Evolutionary conservation across 2,888 invertebrate genomes (phyloP).

Genomic region (Nymphalis c-album): DNA sequence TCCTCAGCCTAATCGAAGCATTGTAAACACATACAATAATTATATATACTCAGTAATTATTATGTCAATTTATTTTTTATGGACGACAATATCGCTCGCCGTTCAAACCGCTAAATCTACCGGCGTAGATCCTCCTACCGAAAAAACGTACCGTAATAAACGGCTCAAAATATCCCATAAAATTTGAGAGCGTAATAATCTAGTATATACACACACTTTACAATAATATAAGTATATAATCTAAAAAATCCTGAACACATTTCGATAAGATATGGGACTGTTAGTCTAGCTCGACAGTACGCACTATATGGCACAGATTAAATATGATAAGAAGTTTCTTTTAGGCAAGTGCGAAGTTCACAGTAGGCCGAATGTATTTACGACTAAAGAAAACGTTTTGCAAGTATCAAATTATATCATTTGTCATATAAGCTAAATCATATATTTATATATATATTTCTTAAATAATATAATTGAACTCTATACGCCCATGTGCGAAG

Average conservation of each 20-base stretch:
- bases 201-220: constrained; percentile 66
- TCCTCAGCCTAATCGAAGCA: constrained; percentile 10
- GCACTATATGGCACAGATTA: constrained; percentile 62
- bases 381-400: constrained; percentile 12
- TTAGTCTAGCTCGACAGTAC: constrained; percentile 28
- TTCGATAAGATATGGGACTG: constrained; percentile 74
- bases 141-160: constrained; percentile 23
- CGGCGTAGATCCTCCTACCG: constrained; percentile 10
- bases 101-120: constrained; percentile 24
- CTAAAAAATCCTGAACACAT: constrained; percentile 78
- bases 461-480: constrained; percentile 10
- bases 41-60: constrained; percentile 6
- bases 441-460: constrained; percentile 47
- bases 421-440: constrained; percentile 67
- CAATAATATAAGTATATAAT: constrained; percentile 64
- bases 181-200: constrained; percentile 39
- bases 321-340: constrained; percentile 34
- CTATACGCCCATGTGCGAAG: constrained; percentile 7
- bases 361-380: constrained; percentile 27
- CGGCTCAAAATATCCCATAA: constrained; percentile 26
- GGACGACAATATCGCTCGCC: constrained; percentile 21
- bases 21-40: constrained; percentile 4
- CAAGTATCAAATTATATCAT: constrained; percentile 55
- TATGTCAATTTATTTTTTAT: constrained; percentile 18
- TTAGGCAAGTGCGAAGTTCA: constrained; percentile 53